phyloP scores from a whole-genome alignment of 2,113 vertebrate species.

The Hystrix cristata region DNA sequence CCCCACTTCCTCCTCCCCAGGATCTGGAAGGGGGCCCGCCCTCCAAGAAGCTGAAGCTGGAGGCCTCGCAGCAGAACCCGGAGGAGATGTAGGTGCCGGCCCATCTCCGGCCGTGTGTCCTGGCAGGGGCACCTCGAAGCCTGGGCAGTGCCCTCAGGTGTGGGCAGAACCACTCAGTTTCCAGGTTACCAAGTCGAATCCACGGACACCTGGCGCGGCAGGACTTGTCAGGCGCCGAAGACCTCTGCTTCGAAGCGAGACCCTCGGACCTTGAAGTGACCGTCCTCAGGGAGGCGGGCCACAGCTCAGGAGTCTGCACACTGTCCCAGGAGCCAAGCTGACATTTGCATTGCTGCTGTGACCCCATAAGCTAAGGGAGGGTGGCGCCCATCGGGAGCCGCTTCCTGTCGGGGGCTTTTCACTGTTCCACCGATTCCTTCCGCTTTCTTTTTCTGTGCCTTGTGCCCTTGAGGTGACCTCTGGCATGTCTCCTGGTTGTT shows the following conservation, averaged over 20 bases:
- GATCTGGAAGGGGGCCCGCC: conserved; percentile 95
- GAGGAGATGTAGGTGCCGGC: conserved; percentile 93
- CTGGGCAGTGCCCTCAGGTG: conserved; percentile 87
- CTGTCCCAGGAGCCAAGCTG: conserved; percentile 95
- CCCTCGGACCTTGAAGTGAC: conserved; percentile 87
- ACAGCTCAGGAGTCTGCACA: conserved; percentile 96
- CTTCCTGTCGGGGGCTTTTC: conserved; percentile 88
- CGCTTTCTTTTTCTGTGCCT: conserved; percentile 94
- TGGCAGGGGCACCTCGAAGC: conserved; percentile 88
- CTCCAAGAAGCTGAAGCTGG: conserved; percentile 97
- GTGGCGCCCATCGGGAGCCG: conserved; percentile 91
- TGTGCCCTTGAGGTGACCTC: conserved; percentile 92
- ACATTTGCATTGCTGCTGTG: conserved; percentile 97
- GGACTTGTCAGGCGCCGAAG: conserved; percentile 89
- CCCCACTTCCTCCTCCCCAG: conserved; percentile 85
- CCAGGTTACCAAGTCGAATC: conserved; percentile 91
- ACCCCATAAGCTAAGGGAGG: conserved; percentile 91
- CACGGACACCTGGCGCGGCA: conserved; percentile 88
- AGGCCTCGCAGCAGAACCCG: conserved; percentile 94
- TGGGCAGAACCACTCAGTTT: conserved; percentile 89
- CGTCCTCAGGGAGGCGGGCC: conserved; percentile 89
- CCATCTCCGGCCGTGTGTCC: conserved; percentile 83
- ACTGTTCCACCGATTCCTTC: conserved; percentile 90
- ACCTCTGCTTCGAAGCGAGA: conserved; percentile 90
- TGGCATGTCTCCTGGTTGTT: conserved; percentile 87